phyloP scores from a whole-genome alignment of 2,888 invertebrate genomes.

The Dicyrtomina minuta region DNA sequence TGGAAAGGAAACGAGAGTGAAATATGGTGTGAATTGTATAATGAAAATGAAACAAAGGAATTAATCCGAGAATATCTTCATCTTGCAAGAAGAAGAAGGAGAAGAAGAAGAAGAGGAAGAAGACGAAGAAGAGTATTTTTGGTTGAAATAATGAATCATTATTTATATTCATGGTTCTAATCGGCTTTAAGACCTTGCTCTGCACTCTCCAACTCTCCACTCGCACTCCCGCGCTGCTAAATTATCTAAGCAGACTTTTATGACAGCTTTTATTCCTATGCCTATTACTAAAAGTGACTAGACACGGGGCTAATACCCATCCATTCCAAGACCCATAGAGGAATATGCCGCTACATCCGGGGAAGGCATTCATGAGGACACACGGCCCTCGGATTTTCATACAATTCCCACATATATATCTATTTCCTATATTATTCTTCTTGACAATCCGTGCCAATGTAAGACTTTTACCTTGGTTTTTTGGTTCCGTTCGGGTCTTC shows the following conservation, averaged over 20 bases:
- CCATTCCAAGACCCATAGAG: too few species aligned
- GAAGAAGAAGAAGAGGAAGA: background rate
- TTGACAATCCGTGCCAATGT: too few species aligned
- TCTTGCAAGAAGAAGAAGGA: background rate
- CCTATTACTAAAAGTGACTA: background rate
- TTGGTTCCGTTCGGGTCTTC: background rate
- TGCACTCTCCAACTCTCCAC: background rate
- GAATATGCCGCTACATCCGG: too few species aligned
- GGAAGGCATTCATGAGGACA: too few species aligned
- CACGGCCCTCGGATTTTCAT: too few species aligned
- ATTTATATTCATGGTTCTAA: constrained; percentile 20
- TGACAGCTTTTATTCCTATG: background rate
- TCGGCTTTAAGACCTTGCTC: background rate
- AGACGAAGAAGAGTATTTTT: background rate
- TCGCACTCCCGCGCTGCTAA: background rate
- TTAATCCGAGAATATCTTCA: too few species aligned
- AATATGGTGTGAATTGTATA: too few species aligned
- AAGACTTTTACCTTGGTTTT: too few species aligned
- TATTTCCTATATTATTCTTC: too few species aligned
- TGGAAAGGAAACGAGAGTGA: too few species aligned
- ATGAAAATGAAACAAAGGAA: too few species aligned
- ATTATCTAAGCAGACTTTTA: constrained; percentile 7
- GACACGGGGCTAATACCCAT: background rate
- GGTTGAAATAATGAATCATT: constrained; percentile 7
- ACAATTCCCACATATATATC: too few species aligned